These are phyloP conservation scores for Cottoperca gobio DNA, from an alignment of 2,797 vertebrate species.

Conservation along the genomic window DNA sequence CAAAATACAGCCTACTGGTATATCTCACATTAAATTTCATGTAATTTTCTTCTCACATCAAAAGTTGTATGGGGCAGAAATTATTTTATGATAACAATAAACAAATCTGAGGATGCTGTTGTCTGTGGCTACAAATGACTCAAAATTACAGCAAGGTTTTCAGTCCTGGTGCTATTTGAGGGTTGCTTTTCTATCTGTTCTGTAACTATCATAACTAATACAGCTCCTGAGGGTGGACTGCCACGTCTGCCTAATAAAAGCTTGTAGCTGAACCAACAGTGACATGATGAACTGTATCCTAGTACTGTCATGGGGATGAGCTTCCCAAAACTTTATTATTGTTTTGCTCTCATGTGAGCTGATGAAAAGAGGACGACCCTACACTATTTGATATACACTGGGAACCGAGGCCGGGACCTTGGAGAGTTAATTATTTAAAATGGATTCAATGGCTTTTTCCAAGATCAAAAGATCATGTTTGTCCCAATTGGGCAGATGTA, in stretches of 20 bases:
- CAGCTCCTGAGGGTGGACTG: slow-evolving; percentile 25
- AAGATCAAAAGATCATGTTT: slow-evolving; percentile 16
- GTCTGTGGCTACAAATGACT: slow-evolving; percentile 10
- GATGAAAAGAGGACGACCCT: slow-evolving; percentile 37
- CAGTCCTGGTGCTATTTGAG: slow-evolving; percentile 31
- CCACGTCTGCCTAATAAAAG: slow-evolving; percentile 48
- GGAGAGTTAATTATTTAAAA: slow-evolving; percentile 38
- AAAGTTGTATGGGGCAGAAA: slow-evolving; percentile 6
- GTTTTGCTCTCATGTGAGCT: slow-evolving; percentile 38
- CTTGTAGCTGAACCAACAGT: slow-evolving; percentile 38
- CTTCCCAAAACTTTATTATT: slow-evolving; percentile 44
- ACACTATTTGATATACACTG: slow-evolving; percentile 39
- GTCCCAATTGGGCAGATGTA: background rate
- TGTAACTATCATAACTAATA: slow-evolving; percentile 36
- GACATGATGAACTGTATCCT: slow-evolving; percentile 35
- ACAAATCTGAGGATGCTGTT: slow-evolving; percentile 4
- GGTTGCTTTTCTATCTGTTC: slow-evolving; percentile 25
- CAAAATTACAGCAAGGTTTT: slow-evolving; percentile 14
- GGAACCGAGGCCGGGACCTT: slow-evolving; percentile 9
- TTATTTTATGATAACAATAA: slow-evolving; percentile 19
- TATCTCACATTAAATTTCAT: slow-evolving; percentile 45
- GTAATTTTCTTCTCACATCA: slow-evolving; percentile 32
- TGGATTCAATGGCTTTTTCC: slow-evolving; percentile 26
- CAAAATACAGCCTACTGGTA: slow-evolving; percentile 40
- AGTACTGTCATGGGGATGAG: slow-evolving; percentile 7